phyloP scores from a whole-genome alignment of 2,888 invertebrate genomes.

The Resseliella maxima region DNA sequence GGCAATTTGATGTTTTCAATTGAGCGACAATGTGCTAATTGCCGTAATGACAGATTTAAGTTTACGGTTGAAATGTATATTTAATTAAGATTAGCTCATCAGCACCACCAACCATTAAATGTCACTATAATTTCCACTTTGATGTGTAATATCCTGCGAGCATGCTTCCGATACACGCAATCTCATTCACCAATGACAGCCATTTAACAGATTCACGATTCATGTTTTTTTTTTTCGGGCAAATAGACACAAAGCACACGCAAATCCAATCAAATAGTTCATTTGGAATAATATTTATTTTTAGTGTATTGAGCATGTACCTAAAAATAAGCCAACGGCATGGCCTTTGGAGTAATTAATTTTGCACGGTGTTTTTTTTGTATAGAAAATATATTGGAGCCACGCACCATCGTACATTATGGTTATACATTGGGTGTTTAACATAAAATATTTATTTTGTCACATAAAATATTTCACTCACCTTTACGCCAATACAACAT shows the following conservation, averaged over 20 bases:
- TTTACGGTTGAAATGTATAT: constrained; percentile 24
- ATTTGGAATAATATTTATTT: neutral
- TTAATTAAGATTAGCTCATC: constrained; percentile 44
- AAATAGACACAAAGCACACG: neutral
- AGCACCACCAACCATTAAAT: neutral
- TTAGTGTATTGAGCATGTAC: neutral
- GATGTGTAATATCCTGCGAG: constrained; percentile 15
- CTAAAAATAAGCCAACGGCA: neutral
- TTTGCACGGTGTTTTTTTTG: neutral
- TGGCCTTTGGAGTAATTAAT: neutral
- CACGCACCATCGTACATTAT: no score
- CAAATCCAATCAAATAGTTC: neutral
- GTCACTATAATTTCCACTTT: constrained; percentile 22
- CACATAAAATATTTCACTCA: neutral
- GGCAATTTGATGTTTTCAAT: constrained; percentile 16
- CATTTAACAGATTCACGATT: neutral
- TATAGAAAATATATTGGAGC: neutral
- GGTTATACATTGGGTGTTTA: neutral
- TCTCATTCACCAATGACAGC: neutral
- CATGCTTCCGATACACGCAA: constrained; percentile 19
- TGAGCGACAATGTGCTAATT: constrained; percentile 10
- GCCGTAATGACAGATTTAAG: constrained; percentile 27
- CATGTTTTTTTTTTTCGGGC: neutral
- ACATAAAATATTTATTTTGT: neutral
- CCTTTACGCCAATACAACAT: no score